Evolutionary conservation across 2,888 invertebrate genomes (phyloP).

Genomic region (Tricholauxania praeusta): DNA sequence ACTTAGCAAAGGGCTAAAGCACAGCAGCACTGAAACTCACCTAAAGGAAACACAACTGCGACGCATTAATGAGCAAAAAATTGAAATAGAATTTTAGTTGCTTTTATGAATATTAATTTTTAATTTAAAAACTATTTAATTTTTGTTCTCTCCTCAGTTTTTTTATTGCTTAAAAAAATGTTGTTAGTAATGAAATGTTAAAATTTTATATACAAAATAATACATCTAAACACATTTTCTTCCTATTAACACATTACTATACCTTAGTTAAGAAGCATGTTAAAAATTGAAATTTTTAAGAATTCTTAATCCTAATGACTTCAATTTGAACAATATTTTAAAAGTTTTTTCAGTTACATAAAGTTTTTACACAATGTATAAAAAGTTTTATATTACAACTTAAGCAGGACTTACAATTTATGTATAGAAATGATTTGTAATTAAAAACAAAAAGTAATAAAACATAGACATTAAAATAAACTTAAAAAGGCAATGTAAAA

Average conservation of each 20-base stretch:
- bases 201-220: too few species aligned
- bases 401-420: neutral
- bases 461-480: neutral
- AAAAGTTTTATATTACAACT: neutral
- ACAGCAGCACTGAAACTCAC: constrained; percentile 15
- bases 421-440: neutral
- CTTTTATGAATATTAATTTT: neutral
- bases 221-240: too few species aligned
- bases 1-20: constrained; percentile 33
- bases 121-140: neutral
- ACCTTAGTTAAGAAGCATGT: too few species aligned
- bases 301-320: too few species aligned
- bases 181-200: too few species aligned
- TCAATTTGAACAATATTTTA: too few species aligned
- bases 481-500: neutral
- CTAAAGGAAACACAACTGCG: constrained; percentile 51
- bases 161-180: neutral
- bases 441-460: too few species aligned
- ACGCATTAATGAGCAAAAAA: constrained; percentile 48
- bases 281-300: too few species aligned
- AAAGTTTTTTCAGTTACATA: neutral
- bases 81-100: constrained; percentile 56
- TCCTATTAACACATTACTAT: too few species aligned
- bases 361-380: neutral
- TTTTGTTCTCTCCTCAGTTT: neutral